Base-by-base conservation (phyloP, 2,797 vertebrate genomes). In the Chaenodraco wilsoni region DNA sequence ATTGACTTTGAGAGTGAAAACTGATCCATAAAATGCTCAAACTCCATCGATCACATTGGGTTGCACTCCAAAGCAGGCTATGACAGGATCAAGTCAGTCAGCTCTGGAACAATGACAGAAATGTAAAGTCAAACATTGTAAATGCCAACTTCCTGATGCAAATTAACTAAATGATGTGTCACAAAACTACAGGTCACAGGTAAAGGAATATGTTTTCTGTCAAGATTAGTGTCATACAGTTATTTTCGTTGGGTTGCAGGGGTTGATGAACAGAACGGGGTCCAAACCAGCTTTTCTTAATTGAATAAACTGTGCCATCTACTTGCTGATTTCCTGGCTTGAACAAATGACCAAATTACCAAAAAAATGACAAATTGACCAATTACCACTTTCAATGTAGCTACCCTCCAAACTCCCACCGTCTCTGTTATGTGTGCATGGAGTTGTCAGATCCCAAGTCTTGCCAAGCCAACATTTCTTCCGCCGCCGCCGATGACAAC, bases 1-100 rank as follows among this genome's bases (percentile, higher is more conserved):
- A n/a, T 69, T 65, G 65, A 72, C 52, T 69, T 76, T 82, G 55
- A 40, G 58, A 61, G 54, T 58, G 66, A 11, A 79, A 80, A 74
- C 56, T 46, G 59, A 82, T 78, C 66, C 6, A 16, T 68, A 41
- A 46, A 46, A 62, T 74, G 66, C 51, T 74, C 27, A 23, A 70
- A 61, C 50, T 27, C 33, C 37, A 76, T 66, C 48, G 40, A 77
- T 79, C 78, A 33, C 50, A 56, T 40, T 59, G 51, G 58, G 58
- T 19, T 57, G 57, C 59, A 68, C 44, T 79, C 67, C 55, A 33
- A 9, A 41, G 59, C 21, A 63, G 71, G 59, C 31, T n/a, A 55
- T 69, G 52, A 74, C 48, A 72, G 59, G 63, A 43, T 60, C 65
- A 15, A 66, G 70, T 70, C 64, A 37, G 44, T 73, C 67, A 27